phyloP scores from a whole-genome alignment of 2,888 invertebrate genomes.

The Panorpa germanica region DNA sequence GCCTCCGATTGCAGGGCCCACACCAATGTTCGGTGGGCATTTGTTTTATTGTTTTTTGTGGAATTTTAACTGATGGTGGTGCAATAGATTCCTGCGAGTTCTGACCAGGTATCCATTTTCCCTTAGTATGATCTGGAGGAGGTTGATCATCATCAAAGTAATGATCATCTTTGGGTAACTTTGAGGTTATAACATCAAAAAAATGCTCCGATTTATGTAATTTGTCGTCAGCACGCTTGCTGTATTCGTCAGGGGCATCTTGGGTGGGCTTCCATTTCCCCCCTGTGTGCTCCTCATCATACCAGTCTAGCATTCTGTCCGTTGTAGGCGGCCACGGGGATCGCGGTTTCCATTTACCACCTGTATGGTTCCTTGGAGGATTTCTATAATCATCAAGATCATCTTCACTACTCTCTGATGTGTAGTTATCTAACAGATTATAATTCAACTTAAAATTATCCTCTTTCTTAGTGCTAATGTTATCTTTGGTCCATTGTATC shows the following conservation, averaged over 20 bases:
- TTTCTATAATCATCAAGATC: slow-evolving; percentile 26
- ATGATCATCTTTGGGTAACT: slow-evolving; percentile 25
- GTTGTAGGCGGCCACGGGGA: no score
- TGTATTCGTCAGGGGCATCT: no score
- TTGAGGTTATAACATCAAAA: no score
- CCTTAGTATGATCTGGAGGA: slow-evolving; percentile 51
- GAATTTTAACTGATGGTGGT: slow-evolving; percentile 22
- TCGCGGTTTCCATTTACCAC: slow-evolving; percentile 64
- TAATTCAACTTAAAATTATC: slow-evolving; percentile 22
- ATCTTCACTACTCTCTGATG: slow-evolving; percentile 18
- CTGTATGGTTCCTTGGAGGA: slow-evolving; percentile 36
- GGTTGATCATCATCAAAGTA: slow-evolving; percentile 31
- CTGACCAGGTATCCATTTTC: slow-evolving; percentile 72
- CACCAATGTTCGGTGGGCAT: slow-evolving; percentile 47
- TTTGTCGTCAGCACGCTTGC: no score
- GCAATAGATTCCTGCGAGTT: slow-evolving; percentile 17
- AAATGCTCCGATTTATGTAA: no score
- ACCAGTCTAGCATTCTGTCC: slow-evolving; percentile 31
- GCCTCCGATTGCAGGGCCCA: slow-evolving; percentile 55
- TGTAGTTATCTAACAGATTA: slow-evolving; percentile 18
- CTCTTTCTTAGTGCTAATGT: slow-evolving; percentile 34
- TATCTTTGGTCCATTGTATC: no score
- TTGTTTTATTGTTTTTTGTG: slow-evolving; percentile 24
- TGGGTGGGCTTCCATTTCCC: slow-evolving; percentile 44
- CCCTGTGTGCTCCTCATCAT: slow-evolving; percentile 34